Evolutionary conservation across 53 echinoderm and acorn worm genomes (phyloP).

Genomic region (Echinometra lucunter): DNA sequence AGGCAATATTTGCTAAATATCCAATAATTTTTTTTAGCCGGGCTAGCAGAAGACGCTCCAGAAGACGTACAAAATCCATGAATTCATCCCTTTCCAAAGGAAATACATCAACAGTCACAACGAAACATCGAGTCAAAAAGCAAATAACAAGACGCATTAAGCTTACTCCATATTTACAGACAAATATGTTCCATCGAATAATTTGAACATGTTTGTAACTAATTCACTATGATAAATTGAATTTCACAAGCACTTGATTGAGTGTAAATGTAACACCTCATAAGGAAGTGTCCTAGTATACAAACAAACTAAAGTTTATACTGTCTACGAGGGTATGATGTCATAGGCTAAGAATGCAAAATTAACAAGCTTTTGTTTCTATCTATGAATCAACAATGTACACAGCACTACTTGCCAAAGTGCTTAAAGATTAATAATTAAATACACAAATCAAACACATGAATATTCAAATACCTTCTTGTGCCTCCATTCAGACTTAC

Average conservation of each 20-base stretch:
- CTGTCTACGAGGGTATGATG: conserved; percentile 25
- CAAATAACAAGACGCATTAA: not conserved
- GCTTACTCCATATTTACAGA: not conserved
- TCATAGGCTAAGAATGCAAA: conserved; percentile 2
- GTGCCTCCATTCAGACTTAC: conserved; percentile 31
- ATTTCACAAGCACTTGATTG: conserved; percentile 24
- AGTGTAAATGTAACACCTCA: not conserved
- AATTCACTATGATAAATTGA: not conserved
- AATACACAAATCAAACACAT: not conserved
- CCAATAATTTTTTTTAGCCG: too few species aligned
- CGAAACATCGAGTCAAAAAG: not conserved
- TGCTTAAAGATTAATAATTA: not conserved
- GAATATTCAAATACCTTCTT: conserved; percentile 18
- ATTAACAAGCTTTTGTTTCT: conserved; percentile 19
- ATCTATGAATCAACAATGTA: not conserved
- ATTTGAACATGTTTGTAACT: not conserved
- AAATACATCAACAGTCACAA: not conserved
- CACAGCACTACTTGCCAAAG: not conserved
- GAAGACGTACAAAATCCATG: not conserved
- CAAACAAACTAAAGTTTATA: not conserved
- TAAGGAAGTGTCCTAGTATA: not conserved
- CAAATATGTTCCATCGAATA: not conserved
- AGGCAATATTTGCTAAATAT: not conserved
- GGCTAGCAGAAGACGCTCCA: too few species aligned
- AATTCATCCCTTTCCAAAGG: not conserved